Base-by-base conservation (phyloP, 2,113 vertebrate species). In the Saguinus imperator region DNA sequence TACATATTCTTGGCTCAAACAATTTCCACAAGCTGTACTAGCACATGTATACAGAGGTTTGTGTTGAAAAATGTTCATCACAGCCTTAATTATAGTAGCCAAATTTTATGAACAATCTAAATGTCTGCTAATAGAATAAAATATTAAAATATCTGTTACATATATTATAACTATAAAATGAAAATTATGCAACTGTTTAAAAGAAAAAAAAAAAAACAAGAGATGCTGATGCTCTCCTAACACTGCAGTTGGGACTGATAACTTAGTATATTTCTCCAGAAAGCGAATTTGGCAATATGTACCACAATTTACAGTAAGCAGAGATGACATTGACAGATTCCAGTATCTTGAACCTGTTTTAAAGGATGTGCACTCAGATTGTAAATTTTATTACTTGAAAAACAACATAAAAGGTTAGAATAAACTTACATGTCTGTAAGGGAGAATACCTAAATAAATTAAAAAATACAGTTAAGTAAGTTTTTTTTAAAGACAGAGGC, bases 321-420 rank as follows among this genome's bases (percentile, higher is more conserved):
- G 50, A 29, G 48, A 57, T 17, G 52, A 73, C 50, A 11, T 55
- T 64, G 57, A 72, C 61, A 64, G 66, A 85, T 77, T 77, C 73
- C 43, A 72, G 27, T 13, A 14, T 29, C 6, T 86, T 52, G 55
- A 84, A 35, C 57, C 81, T 77, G 32, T 91, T 93, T 25, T 76
- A 64, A 88, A 85, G 14, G 17, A 3, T 75, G 13, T 58, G 2
- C 6, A 45, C 50, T 77, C 70, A 77, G 52, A 2, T 37, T 77
- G 20, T 82, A 58, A 79, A 58, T 92, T 43, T 91, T 57, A 45
- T 52, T 95, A 27, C 35, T 94, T 89, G 43, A 57, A 48, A 95
- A 72, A n/a, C 9, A 89, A 35, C 5, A 32, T 52, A 92, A 77
- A 83, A 50, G 72, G 12, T 76, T 94, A 17, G 16, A 70, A 35